Conservation (phyloP, 2,888 invertebrate genomes). For the Alcis repandata region DNA sequence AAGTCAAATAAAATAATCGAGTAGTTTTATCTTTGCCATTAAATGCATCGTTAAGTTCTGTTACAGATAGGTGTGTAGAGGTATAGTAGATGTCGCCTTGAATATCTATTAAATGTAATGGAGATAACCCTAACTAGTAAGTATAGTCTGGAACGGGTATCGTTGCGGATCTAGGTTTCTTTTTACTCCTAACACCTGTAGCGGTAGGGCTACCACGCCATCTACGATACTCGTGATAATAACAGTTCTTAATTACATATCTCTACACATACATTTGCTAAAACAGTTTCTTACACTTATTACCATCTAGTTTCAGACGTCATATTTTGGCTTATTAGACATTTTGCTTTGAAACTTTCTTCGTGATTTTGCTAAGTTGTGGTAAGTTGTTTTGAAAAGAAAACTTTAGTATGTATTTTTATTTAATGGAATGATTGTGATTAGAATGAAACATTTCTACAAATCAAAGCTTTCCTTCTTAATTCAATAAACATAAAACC, state of each 20-base stretch:
- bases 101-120: slow-evolving; percentile 45
- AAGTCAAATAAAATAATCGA: slow-evolving; percentile 38
- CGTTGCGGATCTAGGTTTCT: slow-evolving; percentile 36
- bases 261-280: no score
- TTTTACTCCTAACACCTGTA: slow-evolving; percentile 40
- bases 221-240: background rate
- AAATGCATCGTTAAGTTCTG: slow-evolving; percentile 37
- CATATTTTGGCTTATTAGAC: no score
- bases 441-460: no score
- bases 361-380: no score
- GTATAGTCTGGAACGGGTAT: slow-evolving; percentile 37
- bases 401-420: no score
- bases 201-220: slow-evolving; percentile 35
- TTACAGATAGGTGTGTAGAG: no score
- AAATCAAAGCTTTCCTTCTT: background rate
- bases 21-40: slow-evolving; percentile 28
- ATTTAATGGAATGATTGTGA: no score
- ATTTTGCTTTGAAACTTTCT: no score
- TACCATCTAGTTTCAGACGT: no score
- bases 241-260: no score
- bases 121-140: slow-evolving; percentile 43
- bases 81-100: slow-evolving; percentile 15
- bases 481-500: background rate
- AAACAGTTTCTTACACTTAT: no score
- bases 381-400: no score